phyloP scores from a whole-genome alignment of 2,888 invertebrate genomes.

The Pristionchus arcanus region DNA sequence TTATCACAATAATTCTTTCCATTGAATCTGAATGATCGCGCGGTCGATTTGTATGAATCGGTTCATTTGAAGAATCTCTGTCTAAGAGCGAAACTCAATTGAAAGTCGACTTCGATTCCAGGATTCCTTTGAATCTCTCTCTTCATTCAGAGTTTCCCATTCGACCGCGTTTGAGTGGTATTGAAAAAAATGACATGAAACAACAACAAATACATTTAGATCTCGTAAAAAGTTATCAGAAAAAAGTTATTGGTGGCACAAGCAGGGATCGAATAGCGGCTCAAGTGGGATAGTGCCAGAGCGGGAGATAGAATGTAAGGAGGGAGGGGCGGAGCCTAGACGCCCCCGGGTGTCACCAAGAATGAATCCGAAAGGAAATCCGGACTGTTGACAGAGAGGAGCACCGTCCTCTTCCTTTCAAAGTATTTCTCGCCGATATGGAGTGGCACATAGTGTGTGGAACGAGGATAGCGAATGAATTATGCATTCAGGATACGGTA shows the following conservation, averaged over 20 bases:
- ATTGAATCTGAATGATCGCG: too few relatives aligned
- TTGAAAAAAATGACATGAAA: too few relatives aligned
- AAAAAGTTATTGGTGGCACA: too few relatives aligned
- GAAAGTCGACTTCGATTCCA: too few relatives aligned
- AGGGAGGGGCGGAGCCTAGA: constrained; percentile 10
- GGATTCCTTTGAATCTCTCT: too few relatives aligned
- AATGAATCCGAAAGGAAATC: constrained; percentile 19
- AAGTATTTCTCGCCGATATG: background rate
- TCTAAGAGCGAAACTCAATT: too few relatives aligned
- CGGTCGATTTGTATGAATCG: too few relatives aligned
- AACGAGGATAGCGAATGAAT: constrained; percentile 26
- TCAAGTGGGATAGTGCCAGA: background rate
- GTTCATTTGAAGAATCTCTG: too few relatives aligned
- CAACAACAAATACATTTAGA: background rate
- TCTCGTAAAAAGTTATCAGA: background rate
- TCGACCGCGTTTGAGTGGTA: too few relatives aligned
- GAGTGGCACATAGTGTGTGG: background rate
- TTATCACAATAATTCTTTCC: too few relatives aligned
- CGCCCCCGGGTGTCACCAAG: constrained; percentile 45
- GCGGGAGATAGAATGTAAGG: background rate
- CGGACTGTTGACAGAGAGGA: constrained; percentile 17
- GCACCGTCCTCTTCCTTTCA: background rate
- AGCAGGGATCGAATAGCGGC: background rate
- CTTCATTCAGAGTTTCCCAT: too few relatives aligned
- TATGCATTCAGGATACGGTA: constrained; percentile 49